A percentile compares a stretch with the other conserved stretches of the same genome.
Conservation (phyloP, 2,113 vertebrate species). For the Myrmecophaga tridactyla region DNA sequence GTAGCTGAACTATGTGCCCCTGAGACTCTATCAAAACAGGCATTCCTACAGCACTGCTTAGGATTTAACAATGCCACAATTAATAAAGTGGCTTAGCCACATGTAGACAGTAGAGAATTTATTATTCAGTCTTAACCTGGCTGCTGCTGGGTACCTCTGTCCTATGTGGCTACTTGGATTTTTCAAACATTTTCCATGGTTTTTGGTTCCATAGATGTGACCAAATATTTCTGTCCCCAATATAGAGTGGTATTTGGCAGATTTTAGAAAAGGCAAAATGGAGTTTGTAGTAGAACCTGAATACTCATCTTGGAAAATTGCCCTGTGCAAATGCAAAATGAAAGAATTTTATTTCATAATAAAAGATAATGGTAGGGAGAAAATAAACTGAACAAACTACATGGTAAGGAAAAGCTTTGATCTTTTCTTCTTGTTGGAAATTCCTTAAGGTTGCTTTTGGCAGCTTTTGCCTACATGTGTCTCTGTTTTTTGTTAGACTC, state of each 20-base stretch:
- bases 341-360: not conserved
- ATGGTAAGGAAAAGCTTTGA: not conserved
- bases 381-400: not conserved
- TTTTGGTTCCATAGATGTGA: not conserved
- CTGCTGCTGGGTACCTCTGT: not conserved
- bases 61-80: not conserved
- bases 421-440: not conserved
- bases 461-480: constrained; percentile 29
- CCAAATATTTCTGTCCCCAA: not conserved
- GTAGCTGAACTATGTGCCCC: not conserved
- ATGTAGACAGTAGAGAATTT: constrained; percentile 9
- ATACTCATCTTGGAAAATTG: not conserved
- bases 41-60: not conserved
- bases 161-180: not conserved
- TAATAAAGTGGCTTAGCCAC: not conserved
- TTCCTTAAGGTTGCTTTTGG: not conserved
- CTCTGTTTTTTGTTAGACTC: not conserved
- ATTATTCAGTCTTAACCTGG: not conserved
- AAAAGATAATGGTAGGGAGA: not conserved
- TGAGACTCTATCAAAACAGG: not conserved
- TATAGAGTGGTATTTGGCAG: not conserved
- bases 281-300: not conserved
- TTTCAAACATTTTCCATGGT: not conserved
- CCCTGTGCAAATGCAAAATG: not conserved
- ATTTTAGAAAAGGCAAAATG: constrained; percentile 5